phyloP scores from a whole-genome alignment of 2,797 vertebrate genomes.

The Sebastes iracundus region DNA sequence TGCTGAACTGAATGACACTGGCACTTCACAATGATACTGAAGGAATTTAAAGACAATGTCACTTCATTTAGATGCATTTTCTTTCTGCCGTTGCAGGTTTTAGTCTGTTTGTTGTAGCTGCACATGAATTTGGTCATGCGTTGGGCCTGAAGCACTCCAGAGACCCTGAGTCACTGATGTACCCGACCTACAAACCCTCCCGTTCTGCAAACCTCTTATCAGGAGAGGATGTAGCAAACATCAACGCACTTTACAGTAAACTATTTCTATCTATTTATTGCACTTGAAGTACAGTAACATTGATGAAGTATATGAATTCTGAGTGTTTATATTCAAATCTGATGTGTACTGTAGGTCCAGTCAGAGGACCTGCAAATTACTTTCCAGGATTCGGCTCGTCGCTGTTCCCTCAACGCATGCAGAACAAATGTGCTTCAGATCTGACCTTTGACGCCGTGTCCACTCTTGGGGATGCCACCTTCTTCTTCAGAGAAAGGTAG shows the following conservation, averaged over 20 bases:
- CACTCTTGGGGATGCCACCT: slow-evolving; percentile 65
- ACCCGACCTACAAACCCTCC: slow-evolving; percentile 78
- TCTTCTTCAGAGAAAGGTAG: slow-evolving; percentile 79
- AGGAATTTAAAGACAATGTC: neutral
- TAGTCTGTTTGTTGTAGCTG: slow-evolving; percentile 82
- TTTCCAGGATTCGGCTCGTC: slow-evolving; percentile 41
- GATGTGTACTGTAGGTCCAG: slow-evolving; percentile 56
- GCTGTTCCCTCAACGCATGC: slow-evolving; percentile 54
- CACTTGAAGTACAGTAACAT: neutral
- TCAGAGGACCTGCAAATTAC: slow-evolving; percentile 29
- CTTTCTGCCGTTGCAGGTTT: slow-evolving; percentile 71
- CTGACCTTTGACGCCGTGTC: slow-evolving; percentile 77
- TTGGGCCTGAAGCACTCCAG: slow-evolving; percentile 85
- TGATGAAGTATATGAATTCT: neutral
- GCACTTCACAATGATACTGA: neutral
- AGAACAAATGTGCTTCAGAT: slow-evolving; percentile 74
- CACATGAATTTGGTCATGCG: slow-evolving; percentile 87
- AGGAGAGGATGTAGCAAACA: slow-evolving; percentile 78
- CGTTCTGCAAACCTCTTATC: slow-evolving; percentile 75
- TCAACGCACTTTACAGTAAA: slow-evolving; percentile 86
- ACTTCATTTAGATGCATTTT: neutral
- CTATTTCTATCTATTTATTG: no score
- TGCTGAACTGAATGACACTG: slow-evolving; percentile 19
- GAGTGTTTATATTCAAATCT: neutral
- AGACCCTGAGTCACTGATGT: slow-evolving; percentile 84